These are phyloP conservation scores for Nycticryphes semicollaris DNA, from an alignment of 2,113 vertebrate genomes.

Conservation along the genomic window DNA sequence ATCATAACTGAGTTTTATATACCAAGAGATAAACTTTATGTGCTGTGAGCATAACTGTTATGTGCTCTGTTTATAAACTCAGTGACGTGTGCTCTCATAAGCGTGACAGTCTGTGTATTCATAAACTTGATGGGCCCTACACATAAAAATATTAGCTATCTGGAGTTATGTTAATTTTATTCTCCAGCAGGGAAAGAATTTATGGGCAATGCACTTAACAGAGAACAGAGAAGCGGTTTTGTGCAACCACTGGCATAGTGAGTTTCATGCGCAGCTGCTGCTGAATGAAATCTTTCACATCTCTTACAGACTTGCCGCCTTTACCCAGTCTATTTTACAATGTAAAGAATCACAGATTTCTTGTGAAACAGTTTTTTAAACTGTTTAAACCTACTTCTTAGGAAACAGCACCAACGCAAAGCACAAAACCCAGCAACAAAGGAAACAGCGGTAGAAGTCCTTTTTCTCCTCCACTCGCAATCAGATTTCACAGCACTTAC, in stretches of 20 bases:
- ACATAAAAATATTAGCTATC: not conserved
- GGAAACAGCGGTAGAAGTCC: not conserved
- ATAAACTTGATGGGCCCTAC: not conserved
- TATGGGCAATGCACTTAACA: not conserved
- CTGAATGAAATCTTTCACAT: not conserved
- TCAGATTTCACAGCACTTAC: not conserved
- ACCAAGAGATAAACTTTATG: slow-evolving; percentile 1
- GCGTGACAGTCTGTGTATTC: not conserved
- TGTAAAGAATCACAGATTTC: not conserved
- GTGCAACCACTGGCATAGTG: not conserved
- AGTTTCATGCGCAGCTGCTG: not conserved
- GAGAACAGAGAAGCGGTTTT: not conserved
- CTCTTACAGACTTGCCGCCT: not conserved
- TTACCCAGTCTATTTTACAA: not conserved
- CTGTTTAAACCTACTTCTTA: not conserved
- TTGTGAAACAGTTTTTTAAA: not conserved
- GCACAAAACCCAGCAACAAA: not conserved
- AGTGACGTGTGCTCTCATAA: not conserved
- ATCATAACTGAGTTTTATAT: not conserved
- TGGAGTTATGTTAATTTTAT: not conserved
- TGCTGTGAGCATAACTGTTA: not conserved
- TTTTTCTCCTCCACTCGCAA: not conserved
- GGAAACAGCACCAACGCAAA: not conserved
- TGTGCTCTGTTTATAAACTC: slow-evolving; percentile 3
- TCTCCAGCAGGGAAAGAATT: not conserved